A percentile compares a stretch with the other conserved stretches of the same genome.
These are phyloP conservation scores for Prunella strophiata DNA, from an alignment of 2,797 vertebrate genomes.

Conservation along the genomic window DNA sequence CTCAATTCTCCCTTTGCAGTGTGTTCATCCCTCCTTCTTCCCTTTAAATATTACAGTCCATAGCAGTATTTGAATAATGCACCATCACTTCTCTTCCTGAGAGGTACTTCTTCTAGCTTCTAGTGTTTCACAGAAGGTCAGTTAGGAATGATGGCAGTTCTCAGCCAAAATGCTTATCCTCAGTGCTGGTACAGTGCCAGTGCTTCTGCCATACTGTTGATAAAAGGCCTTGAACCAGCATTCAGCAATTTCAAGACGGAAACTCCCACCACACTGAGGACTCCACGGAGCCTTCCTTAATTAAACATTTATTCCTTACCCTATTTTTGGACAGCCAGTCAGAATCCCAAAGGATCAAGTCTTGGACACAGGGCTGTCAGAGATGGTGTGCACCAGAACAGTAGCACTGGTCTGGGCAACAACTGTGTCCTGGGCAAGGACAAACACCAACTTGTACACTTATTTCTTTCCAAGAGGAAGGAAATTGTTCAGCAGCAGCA, in stretches of 20 bases:
- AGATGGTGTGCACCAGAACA: not conserved
- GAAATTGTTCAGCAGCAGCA: not conserved
- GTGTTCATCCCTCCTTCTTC: not conserved
- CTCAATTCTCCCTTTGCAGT: not conserved
- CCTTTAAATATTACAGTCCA: not conserved
- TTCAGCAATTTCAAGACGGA: not conserved
- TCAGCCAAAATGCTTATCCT: not conserved
- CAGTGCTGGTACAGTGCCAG: not conserved
- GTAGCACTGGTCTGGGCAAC: not conserved
- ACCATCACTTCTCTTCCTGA: not conserved
- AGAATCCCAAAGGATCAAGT: not conserved
- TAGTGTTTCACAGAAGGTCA: not conserved
- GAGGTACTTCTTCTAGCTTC: not conserved
- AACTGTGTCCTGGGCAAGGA: not conserved
- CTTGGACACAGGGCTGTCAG: fast-evolving
- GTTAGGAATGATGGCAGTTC: not conserved
- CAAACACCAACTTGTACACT: not conserved
- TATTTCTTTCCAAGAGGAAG: not conserved
- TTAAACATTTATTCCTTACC: not conserved
- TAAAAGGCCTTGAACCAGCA: not conserved
- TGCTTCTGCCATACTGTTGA: not conserved
- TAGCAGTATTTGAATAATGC: not conserved
- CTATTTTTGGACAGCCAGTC: not conserved
- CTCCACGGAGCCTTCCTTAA: not conserved
- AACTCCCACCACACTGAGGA: not conserved